These are phyloP conservation scores for Camelus bactrianus DNA, from an alignment of 2,113 vertebrate species.

Conservation along the genomic window DNA sequence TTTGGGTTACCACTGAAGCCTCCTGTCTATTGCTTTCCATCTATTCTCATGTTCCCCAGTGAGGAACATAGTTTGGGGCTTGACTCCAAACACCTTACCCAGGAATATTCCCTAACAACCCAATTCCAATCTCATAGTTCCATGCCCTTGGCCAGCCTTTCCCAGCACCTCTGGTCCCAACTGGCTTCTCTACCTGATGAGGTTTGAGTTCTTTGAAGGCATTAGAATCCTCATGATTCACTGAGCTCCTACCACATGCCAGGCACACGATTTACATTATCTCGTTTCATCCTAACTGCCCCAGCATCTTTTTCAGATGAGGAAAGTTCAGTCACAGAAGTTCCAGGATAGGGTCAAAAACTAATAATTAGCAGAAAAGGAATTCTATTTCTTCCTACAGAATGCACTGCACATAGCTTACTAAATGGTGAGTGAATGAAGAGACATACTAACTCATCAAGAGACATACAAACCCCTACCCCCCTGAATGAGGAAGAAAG, in stretches of 20 bases:
- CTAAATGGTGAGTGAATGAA: constrained; percentile 2
- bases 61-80: neutral
- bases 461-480: neutral
- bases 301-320: constrained; percentile 10
- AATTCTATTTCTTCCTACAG: neutral
- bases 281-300: constrained; percentile 15
- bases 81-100: constrained; percentile 15
- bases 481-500: neutral
- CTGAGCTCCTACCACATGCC: neutral
- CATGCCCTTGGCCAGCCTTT: neutral
- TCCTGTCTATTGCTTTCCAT: neutral
- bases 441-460: neutral
- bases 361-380: neutral
- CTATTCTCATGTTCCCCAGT: neutral
- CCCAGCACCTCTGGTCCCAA: neutral
- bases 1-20: neutral
- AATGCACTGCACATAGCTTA: neutral
- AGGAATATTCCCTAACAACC: constrained; percentile 24
- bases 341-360: constrained; percentile 17
- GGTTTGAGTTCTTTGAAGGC: neutral
- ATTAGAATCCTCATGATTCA: neutral
- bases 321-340: neutral
- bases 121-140: constrained; percentile 27
- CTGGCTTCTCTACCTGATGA: neutral
- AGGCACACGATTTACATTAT: neutral